phyloP scores from a whole-genome alignment of 1,140 invertebrate genomes.

The Drosophila teissieri region DNA sequence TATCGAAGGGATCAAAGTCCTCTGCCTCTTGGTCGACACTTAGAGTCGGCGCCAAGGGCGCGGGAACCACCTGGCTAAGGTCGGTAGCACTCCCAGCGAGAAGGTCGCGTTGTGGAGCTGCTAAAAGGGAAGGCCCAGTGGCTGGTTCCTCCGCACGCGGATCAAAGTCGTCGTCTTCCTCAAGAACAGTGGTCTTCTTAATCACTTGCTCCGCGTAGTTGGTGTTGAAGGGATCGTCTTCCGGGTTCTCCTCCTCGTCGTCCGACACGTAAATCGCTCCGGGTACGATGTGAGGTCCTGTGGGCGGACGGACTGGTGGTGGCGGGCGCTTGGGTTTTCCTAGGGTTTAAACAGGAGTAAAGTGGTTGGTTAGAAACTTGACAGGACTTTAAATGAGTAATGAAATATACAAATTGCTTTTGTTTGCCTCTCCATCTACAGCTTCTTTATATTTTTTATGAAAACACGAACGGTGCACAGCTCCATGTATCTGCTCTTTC shows the following conservation, averaged over 20 bases:
- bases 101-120: slow-evolving; percentile 86
- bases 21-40: slow-evolving; percentile 85
- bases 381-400: not conserved
- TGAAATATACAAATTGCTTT: no score
- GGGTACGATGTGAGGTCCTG: slow-evolving; percentile 80
- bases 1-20: slow-evolving; percentile 94
- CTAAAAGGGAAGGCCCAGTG: slow-evolving; percentile 25
- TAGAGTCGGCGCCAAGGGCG: slow-evolving; percentile 88
- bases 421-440: no score
- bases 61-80: slow-evolving; percentile 88
- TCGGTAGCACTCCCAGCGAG: slow-evolving; percentile 91
- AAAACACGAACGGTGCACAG: no score
- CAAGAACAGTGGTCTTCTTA: slow-evolving; percentile 88
- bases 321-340: slow-evolving; percentile 57
- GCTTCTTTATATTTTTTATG: no score
- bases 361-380: not conserved
- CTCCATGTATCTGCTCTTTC: not conserved
- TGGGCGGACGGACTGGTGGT: slow-evolving; percentile 70
- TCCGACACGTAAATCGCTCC: slow-evolving; percentile 84
- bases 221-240: slow-evolving; percentile 93
- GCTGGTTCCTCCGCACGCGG: slow-evolving; percentile 87
- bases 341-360: not conserved
- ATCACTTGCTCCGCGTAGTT: slow-evolving; percentile 92
- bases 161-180: slow-evolving; percentile 89
- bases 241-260: slow-evolving; percentile 83